Evolutionary conservation across 2,888 invertebrate species (phyloP).

Genomic region (Parapristionchus giblindavisi): DNA sequence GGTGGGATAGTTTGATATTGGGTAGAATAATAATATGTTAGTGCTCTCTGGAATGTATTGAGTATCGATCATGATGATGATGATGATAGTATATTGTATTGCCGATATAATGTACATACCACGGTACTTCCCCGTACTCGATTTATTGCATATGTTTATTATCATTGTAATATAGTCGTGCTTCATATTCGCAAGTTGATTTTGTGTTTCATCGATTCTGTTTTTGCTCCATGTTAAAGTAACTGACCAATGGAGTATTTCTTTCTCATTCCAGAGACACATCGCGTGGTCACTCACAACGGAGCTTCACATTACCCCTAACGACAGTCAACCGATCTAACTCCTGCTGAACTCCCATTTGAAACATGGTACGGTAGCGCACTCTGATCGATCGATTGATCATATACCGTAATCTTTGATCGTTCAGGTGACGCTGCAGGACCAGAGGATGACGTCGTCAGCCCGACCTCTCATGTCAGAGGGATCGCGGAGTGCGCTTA

Average conservation of each 20-base stretch:
- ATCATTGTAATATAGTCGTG: no score
- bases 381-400: background rate
- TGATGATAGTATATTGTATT: no score
- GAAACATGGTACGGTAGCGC: constrained; percentile 17
- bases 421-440: constrained; percentile 35
- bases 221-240: no score
- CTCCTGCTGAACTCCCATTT: background rate
- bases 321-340: background rate
- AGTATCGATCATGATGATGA: no score
- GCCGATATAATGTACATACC: no score
- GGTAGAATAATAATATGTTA: no score
- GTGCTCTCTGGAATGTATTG: no score
- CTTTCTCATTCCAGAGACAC: constrained; percentile 12
- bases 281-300: constrained; percentile 8
- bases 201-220: no score
- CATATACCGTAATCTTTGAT: constrained; percentile 6
- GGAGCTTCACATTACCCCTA: constrained; percentile 28
- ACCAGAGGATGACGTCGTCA: constrained; percentile 34
- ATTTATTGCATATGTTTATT: no score
- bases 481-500: constrained; percentile 27
- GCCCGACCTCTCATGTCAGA: constrained; percentile 32
- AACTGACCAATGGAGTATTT: background rate
- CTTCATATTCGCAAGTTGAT: no score
- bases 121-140: no score
- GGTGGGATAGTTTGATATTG: no score